Evolutionary conservation across 1,140 invertebrate genomes (phyloP).

Genomic region (Cydia fagiglandana): DNA sequence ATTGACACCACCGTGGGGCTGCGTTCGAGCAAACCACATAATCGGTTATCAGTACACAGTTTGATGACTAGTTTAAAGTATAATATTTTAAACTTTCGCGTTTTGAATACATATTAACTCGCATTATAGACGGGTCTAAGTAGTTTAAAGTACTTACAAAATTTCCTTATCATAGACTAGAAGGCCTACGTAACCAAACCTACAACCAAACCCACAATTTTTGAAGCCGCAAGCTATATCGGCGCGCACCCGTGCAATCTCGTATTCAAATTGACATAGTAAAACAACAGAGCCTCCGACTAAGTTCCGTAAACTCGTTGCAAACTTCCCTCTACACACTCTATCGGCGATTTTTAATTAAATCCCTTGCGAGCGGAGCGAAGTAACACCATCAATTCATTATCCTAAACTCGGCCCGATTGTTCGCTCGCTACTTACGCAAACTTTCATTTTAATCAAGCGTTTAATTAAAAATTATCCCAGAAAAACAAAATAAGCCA

Average conservation of each 20-base stretch:
- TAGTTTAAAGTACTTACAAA: not conserved
- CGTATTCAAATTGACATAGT: conserved; percentile 78
- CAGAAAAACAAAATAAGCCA: conserved; percentile 79
- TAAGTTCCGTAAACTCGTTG: conserved; percentile 77
- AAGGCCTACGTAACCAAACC: not conserved
- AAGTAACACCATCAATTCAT: conserved; percentile 80
- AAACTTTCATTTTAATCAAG: conserved; percentile 80
- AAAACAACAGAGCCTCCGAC: conserved; percentile 73
- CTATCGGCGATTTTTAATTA: conserved; percentile 79
- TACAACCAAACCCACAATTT: conserved; percentile 15
- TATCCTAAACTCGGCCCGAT: conserved; percentile 78
- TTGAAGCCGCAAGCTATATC: conserved; percentile 21
- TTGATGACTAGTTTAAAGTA: not conserved
- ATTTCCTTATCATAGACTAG: not conserved
- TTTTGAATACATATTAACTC: too few species aligned
- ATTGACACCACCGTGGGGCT: too few species aligned
- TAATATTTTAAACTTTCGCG: too few species aligned
- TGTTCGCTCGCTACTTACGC: conserved; percentile 78
- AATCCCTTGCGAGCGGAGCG: conserved; percentile 73
- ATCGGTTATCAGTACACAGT: too few species aligned
- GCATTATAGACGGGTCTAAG: too few species aligned
- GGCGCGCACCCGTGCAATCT: conserved; percentile 55
- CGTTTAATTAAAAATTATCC: conserved; percentile 80
- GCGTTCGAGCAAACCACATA: too few species aligned
- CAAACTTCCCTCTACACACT: conserved; percentile 76